A percentile compares a stretch with the other conserved stretches of the same genome.
These are phyloP conservation scores for Poeciliopsis turneri DNA, from an alignment of 2,797 vertebrate species.

Conservation along the genomic window DNA sequence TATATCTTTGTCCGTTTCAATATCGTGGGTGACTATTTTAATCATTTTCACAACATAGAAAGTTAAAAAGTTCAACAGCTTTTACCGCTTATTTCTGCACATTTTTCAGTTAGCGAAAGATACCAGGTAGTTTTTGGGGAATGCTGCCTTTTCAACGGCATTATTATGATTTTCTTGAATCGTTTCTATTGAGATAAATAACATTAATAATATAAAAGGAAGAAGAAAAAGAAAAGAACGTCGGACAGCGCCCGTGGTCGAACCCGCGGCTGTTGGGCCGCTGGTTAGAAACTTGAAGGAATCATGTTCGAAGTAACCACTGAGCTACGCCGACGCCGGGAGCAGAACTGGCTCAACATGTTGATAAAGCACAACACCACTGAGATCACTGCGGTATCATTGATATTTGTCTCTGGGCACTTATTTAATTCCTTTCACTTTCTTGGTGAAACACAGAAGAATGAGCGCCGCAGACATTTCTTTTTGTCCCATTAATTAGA, in stretches of 20 bases:
- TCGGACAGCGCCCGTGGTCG: neutral
- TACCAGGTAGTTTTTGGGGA: neutral
- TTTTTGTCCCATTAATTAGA: neutral
- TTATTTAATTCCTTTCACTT: neutral
- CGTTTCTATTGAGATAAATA: neutral
- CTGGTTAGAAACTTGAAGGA: accelerated
- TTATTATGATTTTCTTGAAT: neutral
- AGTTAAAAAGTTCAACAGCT: too few species aligned
- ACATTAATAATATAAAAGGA: neutral
- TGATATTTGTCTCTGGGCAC: neutral
- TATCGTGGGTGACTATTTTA: too few species aligned
- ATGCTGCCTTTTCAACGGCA: neutral
- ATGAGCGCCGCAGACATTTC: neutral
- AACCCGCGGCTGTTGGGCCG: neutral
- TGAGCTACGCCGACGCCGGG: constrained; percentile 17
- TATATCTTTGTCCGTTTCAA: too few species aligned
- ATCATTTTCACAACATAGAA: too few species aligned
- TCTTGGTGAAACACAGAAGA: neutral
- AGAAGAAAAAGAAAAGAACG: neutral
- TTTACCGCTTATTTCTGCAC: too few species aligned
- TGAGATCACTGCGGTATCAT: accelerated
- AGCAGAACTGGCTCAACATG: neutral
- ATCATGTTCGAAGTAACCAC: constrained; percentile 41
- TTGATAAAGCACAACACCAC: neutral
- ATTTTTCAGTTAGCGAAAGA: neutral